phyloP scores from a whole-genome alignment of 2,113 vertebrate genomes.

The Pomatorhinus ruficollis region DNA sequence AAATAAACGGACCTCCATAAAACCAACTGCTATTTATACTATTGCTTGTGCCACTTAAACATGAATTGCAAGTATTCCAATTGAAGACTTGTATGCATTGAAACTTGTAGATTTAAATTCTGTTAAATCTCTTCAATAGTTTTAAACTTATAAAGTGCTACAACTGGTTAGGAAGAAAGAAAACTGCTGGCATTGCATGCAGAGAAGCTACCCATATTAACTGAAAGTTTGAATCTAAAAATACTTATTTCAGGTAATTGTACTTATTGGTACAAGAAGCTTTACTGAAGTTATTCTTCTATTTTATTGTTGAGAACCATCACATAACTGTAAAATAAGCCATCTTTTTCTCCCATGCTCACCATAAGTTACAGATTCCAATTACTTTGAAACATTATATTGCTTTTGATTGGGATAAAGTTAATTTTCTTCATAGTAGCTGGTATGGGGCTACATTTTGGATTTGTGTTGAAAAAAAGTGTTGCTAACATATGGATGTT shows the following conservation, averaged over 20 bases:
- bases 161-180: neutral
- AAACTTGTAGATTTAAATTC: neutral
- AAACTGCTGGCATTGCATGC: neutral
- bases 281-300: neutral
- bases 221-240: neutral
- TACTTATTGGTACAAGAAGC: neutral
- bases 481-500: neutral
- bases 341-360: neutral
- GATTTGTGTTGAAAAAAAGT: neutral
- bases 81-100: neutral
- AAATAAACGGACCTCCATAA: neutral
- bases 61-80: neutral
- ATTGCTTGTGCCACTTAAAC: neutral
- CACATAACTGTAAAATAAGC: neutral
- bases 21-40: neutral
- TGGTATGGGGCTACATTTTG: neutral
- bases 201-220: neutral
- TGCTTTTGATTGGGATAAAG: neutral
- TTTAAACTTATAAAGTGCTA: neutral
- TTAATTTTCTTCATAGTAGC: neutral
- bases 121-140: neutral
- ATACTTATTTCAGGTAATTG: neutral
- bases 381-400: neutral
- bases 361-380: neutral
- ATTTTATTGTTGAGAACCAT: neutral